Conservation (phyloP, 2,797 vertebrate species). For the Pelobates cultripes region DNA sequence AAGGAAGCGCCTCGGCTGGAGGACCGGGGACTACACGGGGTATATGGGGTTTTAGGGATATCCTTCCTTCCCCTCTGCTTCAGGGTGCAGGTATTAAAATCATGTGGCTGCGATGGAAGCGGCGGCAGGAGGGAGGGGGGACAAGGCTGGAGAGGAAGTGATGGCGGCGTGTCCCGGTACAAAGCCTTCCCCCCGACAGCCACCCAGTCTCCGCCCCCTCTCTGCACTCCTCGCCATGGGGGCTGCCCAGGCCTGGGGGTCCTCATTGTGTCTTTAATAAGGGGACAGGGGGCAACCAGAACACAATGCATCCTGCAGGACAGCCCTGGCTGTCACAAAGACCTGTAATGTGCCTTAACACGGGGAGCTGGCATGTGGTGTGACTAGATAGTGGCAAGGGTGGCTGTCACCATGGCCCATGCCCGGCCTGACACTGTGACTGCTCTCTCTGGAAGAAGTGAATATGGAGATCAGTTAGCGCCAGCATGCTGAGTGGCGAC, state of each 20-base stretch:
- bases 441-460: too few species aligned
- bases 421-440: too few species aligned
- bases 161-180: slow-evolving; percentile 15
- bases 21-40: background rate
- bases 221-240: background rate
- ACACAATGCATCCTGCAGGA: too few species aligned
- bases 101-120: slow-evolving; percentile 44
- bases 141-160: slow-evolving; percentile 25
- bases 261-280: too few species aligned
- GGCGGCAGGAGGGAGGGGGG: background rate
- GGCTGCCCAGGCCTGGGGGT: too few species aligned
- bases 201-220: background rate
- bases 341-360: too few species aligned
- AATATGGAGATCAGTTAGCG: too few species aligned
- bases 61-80: slow-evolving; percentile 26
- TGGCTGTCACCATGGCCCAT: too few species aligned
- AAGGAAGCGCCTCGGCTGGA: background rate
- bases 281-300: too few species aligned
- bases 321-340: too few species aligned
- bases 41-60: background rate
- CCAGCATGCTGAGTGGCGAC: background rate
- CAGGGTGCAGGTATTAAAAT: slow-evolving; percentile 22
- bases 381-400: too few species aligned
- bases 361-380: too few species aligned
- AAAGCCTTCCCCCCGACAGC: background rate